phyloP scores from a whole-genome alignment of 64 coral and sea anemone species.

The Montipora cactus region DNA sequence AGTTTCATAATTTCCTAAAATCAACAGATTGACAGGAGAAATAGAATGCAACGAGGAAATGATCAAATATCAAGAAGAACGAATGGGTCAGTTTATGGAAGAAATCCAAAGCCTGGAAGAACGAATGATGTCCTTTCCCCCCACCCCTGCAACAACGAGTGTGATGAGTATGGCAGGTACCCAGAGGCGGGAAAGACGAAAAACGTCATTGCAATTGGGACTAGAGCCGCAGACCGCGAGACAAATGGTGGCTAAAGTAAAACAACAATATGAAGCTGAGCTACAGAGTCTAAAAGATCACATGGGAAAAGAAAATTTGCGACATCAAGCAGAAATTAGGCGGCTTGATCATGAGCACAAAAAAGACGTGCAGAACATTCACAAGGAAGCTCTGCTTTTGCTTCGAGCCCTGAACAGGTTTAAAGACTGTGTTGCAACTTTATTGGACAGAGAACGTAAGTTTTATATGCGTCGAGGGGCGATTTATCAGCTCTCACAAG shows the following conservation, averaged over 20 bases:
- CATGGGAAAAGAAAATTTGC: conserved; percentile 75
- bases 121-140: conserved; percentile 58
- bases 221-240: conserved; percentile 82
- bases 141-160: conserved; percentile 75
- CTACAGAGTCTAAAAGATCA: conserved; percentile 87
- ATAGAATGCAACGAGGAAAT: conserved; percentile 95
- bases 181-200: conserved; percentile 53
- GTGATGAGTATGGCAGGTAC: conserved; percentile 59
- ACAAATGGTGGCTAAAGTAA: conserved; percentile 95
- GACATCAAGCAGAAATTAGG: conserved; percentile 86
- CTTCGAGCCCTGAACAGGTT: conserved; percentile 93
- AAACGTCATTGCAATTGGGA: conserved; percentile 38
- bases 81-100: conserved; percentile 84
- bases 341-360: conserved; percentile 86
- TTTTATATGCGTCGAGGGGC: background rate
- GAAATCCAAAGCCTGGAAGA: conserved; percentile 83
- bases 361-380: conserved; percentile 87
- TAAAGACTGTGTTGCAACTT: conserved; percentile 83
- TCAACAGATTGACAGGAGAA: conserved; percentile 69
- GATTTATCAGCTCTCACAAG: too few relatives aligned
- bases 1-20: background rate
- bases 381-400: conserved; percentile 85
- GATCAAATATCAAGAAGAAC: conserved; percentile 93
- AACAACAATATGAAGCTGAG: conserved; percentile 89
- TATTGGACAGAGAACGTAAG: conserved; percentile 96